These are phyloP conservation scores for Lithophane leautieri DNA, from an alignment of 2,888 invertebrate genomes.

Conservation along the genomic window DNA sequence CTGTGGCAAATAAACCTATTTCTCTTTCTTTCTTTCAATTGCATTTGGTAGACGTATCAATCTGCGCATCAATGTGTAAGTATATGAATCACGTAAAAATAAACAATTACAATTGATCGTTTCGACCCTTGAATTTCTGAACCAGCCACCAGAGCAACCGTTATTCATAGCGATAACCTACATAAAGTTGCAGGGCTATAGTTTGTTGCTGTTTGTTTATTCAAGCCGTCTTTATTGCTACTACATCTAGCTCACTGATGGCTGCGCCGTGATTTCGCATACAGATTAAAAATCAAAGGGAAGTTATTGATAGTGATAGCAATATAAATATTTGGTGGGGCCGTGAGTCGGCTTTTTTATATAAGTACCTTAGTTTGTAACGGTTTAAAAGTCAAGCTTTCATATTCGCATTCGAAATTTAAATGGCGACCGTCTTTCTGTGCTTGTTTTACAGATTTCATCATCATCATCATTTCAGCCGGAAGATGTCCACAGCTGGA, in stretches of 20 bases:
- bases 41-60: too few species aligned
- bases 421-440: neutral
- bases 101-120: too few species aligned
- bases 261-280: conserved; percentile 51
- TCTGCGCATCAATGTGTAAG: too few species aligned
- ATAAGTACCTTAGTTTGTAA: conserved; percentile 13
- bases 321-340: conserved; percentile 14
- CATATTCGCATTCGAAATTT: neutral
- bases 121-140: neutral
- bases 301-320: conserved; percentile 21
- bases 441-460: neutral
- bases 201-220: conserved; percentile 31
- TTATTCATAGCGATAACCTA: conserved; percentile 2
- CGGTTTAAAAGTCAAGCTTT: conserved; percentile 5
- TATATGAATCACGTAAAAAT: too few species aligned
- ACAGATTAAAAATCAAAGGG: conserved; percentile 49
- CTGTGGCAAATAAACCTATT: too few species aligned
- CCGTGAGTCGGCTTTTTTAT: conserved; percentile 10
- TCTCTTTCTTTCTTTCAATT: too few species aligned
- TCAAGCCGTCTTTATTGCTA: conserved; percentile 11
- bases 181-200: neutral
- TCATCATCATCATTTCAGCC: too few species aligned
- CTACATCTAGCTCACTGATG: conserved; percentile 21
- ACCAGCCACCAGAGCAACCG: neutral
- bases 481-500: too few species aligned